Conservation (phyloP, 2,888 invertebrate genomes). For the Diarsia brunnea region DNA sequence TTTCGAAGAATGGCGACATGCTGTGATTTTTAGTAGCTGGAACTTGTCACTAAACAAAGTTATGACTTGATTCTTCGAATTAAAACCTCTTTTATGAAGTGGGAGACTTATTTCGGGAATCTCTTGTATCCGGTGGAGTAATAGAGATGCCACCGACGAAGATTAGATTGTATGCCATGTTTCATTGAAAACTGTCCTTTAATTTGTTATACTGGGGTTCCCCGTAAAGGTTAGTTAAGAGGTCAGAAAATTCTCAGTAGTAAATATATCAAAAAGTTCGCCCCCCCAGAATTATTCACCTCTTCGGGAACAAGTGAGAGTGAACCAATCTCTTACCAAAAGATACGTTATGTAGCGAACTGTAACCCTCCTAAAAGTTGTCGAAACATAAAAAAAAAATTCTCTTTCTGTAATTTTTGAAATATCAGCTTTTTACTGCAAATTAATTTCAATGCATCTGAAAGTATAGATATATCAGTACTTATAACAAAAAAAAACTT, state of each 20-base stretch:
- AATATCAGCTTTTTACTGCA: background rate
- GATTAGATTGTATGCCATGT: background rate
- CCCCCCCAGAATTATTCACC: no score
- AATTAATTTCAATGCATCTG: no score
- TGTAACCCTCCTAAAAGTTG: background rate
- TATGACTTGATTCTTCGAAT: slow-evolving; percentile 66
- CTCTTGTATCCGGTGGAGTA: slow-evolving; percentile 17
- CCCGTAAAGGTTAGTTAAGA: background rate
- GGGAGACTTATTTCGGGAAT: slow-evolving; percentile 40
- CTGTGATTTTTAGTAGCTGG: slow-evolving; percentile 64
- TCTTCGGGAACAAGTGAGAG: no score
- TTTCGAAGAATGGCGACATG: slow-evolving; percentile 59
- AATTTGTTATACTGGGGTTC: background rate
- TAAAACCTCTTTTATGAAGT: slow-evolving; percentile 46
- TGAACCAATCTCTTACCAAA: no score
- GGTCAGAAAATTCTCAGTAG: background rate
- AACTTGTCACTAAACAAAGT: slow-evolving; percentile 55
- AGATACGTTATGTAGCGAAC: background rate
- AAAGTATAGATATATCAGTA: no score
- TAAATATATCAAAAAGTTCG: background rate
- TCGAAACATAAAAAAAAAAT: no score
- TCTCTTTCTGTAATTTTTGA: no score
- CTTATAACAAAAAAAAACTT: no score
- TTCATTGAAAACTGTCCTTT: background rate
- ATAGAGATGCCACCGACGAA: slow-evolving; percentile 11